A percentile compares a stretch with the other conserved stretches of the same genome.
Conservation (phyloP, 2,113 vertebrate genomes). For the human (Homo sapiens) region GRCh38 chr3:11432501-11433000, state of each 20-base stretch:
- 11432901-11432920: background rate
- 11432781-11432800: background rate
- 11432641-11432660: background rate
- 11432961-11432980: background rate
- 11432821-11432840: background rate
- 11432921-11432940: background rate
- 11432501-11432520: too few relatives aligned
- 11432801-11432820: background rate
- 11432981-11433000: background rate
- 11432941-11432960: background rate
- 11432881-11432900: background rate
- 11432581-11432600: too few relatives aligned
- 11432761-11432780: background rate
- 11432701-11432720: background rate
- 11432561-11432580: too few relatives aligned
- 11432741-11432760: background rate
- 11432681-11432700: background rate
- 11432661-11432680: background rate
- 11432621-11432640: too few relatives aligned
- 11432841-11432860: background rate
- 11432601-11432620: too few relatives aligned
- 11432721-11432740: background rate
- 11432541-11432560: too few relatives aligned
- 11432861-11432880: background rate
- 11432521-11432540: too few relatives aligned